Percentiles rank a stretch among this genome's conserved stretches.
Evolutionary conservation across 1,140 invertebrate species (phyloP).

Genomic region (Procambarus clarkii): DNA sequence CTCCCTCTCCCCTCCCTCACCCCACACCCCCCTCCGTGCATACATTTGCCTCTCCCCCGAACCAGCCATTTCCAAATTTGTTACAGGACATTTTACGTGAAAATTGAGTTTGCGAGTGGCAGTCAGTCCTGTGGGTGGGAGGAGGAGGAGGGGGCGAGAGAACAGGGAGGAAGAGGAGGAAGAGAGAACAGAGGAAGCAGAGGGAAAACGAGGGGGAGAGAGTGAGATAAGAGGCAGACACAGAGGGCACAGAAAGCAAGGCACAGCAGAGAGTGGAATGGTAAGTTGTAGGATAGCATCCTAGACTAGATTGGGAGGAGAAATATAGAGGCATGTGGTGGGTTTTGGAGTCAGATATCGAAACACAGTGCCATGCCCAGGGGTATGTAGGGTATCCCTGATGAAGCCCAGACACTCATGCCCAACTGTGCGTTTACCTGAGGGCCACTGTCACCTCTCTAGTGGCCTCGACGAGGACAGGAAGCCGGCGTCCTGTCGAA

Average conservation of each 20-base stretch:
- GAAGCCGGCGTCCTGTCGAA: no score
- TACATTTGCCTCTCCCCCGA: slow-evolving; percentile 20
- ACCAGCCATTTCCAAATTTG: slow-evolving; percentile 38
- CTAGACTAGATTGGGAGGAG: no score
- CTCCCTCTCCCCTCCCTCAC: neutral
- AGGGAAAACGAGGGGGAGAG: neutral
- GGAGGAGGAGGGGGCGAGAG: neutral
- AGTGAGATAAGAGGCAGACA: neutral
- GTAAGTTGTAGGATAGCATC: no score
- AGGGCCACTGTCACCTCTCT: no score
- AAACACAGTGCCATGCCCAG: no score
- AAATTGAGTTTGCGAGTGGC: slow-evolving; percentile 19
- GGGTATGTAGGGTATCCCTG: no score
- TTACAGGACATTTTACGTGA: slow-evolving; percentile 14
- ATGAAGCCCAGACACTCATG: no score
- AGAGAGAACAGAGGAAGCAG: neutral
- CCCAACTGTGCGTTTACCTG: no score
- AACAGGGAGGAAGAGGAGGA: neutral
- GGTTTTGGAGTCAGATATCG: no score
- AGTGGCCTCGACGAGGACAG: no score
- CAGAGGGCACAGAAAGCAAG: neutral
- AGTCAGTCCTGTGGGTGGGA: neutral
- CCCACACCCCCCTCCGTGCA: neutral
- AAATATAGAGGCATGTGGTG: no score
- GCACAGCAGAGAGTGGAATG: no score